Base-by-base conservation (phyloP, 2,113 vertebrate genomes). In the Gymnorhina tibicen region DNA sequence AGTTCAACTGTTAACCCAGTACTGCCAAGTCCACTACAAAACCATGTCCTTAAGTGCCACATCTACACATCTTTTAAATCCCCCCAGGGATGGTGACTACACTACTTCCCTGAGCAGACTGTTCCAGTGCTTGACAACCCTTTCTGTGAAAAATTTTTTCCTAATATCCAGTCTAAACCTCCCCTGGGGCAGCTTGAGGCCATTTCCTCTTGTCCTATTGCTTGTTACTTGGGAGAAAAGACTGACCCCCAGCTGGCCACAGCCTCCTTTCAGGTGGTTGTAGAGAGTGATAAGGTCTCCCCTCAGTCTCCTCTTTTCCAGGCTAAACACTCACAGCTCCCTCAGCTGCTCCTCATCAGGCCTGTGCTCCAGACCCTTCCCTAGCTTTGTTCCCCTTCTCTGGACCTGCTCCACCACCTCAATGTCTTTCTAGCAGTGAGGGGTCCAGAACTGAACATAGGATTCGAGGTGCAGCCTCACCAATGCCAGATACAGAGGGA, bases 1-100 rank as follows among this genome's bases (percentile, higher is more conserved):
- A 42, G 11, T 62, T 73, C 35, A 68, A 47, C 18, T 0, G 0
- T 47, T 32, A 72, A 77, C 10, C 7, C 20, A 41, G 7, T 28
- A 52, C 13, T 59, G 12, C 30, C 30, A 66, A 87, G 9, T 35
- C 18, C 21, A 47, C 16, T 50, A 35, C 37, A 59, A 76, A 87
- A 35, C 18, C 9, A 28, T 33, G 24, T 64, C 50, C 50, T 62
- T 28, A 66, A 76, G 39, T 27, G 7, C 20, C 35, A 84, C 27
- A 62, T n/a, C n/a, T 39, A 53, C 22, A 27, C 1, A 7, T 17
- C 39, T 80, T 60, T 80, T 47, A 60, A 80, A 85, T 53, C 15
- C 4, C 9, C 26, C 21, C 22, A 32, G 15, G 20, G 17, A 35
- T 1, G 1, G 30, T 53, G n/a, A 53, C n/a, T 79, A 33, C 4